Evolutionary conservation across 2,888 invertebrate genomes (phyloP), one percentile per base, ranked within the genome.

Genomic region (Strigamia maritima): DNA sequence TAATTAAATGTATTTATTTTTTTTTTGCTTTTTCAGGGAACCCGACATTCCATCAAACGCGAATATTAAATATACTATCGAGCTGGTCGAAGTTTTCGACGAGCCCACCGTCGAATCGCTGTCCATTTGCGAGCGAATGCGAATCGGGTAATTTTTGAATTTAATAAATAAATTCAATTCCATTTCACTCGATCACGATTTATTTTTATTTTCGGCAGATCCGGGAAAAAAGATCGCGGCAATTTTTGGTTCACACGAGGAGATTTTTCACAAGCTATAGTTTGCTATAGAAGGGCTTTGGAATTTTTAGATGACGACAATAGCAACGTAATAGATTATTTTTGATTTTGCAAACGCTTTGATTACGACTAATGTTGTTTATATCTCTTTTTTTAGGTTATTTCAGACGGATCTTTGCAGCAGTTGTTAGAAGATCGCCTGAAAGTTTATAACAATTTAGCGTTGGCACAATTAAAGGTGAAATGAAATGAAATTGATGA

Each of bases 161-260:
- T 79, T 75, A 76, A 2, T 14, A 22, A 75, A 0, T 77, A 12
- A 12, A 6, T 76, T 75, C n/a, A n/a, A n/a, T n/a, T n/a, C n/a
- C n/a, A n/a, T n/a, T n/a, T n/a, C n/a, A 44, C 3, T 49, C 7
- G 12, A 22, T 19, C 6, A 24, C 16, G 19, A 35, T 49, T 38
- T 14, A 80, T 83, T 79, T 79, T 77, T 60, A 75, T 78, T 81
- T 83, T 76, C 83, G n/a, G n/a, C n/a, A 92, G 93, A 16, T 90
- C 91, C 83, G 88, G 89, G 80, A 94, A 94, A 85, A 90, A 94
- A 81, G 92, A 93, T 83, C 90, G 94, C 79, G 97, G 97, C 7
- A 97, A 97, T 86, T 94, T 93, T 90, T 94, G 94, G 92, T 97
- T 94, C 85, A 89, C 90, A 26, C 90, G 96, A 76, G 91, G 91